Evolutionary conservation across 1,140 invertebrate genomes (phyloP), one percentile per base, ranked within the genome.

Genomic region (Heliothis virescens): DNA sequence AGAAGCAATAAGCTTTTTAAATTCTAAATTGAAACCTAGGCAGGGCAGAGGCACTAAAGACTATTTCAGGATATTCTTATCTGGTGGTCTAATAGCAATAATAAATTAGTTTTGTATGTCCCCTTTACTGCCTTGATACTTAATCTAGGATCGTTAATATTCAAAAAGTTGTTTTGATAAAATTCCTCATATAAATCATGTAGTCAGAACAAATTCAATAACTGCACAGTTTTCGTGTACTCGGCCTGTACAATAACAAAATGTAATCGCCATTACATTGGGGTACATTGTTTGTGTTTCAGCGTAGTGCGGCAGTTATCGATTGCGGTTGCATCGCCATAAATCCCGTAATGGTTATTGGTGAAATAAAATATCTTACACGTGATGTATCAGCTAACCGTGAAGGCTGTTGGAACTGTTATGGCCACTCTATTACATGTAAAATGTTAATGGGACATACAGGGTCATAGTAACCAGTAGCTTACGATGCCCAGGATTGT

Each of bases 321-420:
- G 74, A 76, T 78, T 79, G 77, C 50, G 53, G 79, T 81, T 82
- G 77, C 76, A 76, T 81, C 78, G 81, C 57, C 72, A 76, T 84
- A 84, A 84, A 84, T 65, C 71, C 71, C 62, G 69, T 82, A 84
- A 84, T 81, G 79, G 83, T 82, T 82, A 82, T 84, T 84, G 83
- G 78, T 59, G 57, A 80, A 82, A 84, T 82, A 78, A 82, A 79
- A 79, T 76, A 77, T 79, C 62, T 65, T 69, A 48, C 72, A 76
- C 63, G 59, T 73, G 73, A 82, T 79, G 60, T n/a, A 18, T 79
- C 80, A 65, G 41, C 60, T 65, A 63, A 65, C 75, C 67, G 48
- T 81, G 74, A 82, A 79, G 76, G 80, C 69, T 73, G 55, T 75
- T 74, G 10, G 41, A 26, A 53, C 41, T n/a, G 47, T 78, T 60